These are phyloP conservation scores for Rhinoderma darwinii DNA, from an alignment of 2,113 vertebrate genomes.

Conservation along the genomic window DNA sequence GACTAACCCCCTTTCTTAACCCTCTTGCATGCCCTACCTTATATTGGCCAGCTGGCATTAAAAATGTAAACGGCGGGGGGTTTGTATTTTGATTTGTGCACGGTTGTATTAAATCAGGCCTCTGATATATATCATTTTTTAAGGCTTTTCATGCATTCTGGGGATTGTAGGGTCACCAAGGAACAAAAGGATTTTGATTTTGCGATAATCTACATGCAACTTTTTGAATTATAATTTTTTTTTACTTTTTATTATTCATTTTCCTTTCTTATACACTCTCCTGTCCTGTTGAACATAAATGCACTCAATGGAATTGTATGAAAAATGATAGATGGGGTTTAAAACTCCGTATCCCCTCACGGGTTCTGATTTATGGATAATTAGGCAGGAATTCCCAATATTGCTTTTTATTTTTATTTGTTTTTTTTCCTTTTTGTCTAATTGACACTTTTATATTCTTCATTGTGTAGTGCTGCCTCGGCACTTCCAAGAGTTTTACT, in stretches of 20 bases:
- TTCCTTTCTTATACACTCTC: not conserved
- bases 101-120: not conserved
- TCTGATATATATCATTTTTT: not conserved
- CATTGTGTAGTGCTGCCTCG: not conserved
- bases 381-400: not conserved
- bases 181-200: not conserved
- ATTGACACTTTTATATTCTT: not conserved
- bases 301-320: not conserved
- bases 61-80: not conserved
- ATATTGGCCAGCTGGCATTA: not conserved
- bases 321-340: not conserved
- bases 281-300: not conserved
- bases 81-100: not conserved
- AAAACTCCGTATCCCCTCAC: not conserved
- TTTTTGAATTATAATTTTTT: not conserved
- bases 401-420: not conserved
- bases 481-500: slow-evolving; percentile 23
- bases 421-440: not conserved
- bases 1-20: not conserved
- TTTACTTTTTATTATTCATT: not conserved
- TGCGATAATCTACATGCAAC: not conserved
- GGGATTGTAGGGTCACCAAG: not conserved
- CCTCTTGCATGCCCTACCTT: not conserved
- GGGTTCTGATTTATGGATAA: not conserved
- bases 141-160: not conserved